Percentiles rank a stretch among this genome's conserved stretches.
Conservation (phyloP, 2,888 invertebrate species). For the Drosophila sordidula region DNA sequence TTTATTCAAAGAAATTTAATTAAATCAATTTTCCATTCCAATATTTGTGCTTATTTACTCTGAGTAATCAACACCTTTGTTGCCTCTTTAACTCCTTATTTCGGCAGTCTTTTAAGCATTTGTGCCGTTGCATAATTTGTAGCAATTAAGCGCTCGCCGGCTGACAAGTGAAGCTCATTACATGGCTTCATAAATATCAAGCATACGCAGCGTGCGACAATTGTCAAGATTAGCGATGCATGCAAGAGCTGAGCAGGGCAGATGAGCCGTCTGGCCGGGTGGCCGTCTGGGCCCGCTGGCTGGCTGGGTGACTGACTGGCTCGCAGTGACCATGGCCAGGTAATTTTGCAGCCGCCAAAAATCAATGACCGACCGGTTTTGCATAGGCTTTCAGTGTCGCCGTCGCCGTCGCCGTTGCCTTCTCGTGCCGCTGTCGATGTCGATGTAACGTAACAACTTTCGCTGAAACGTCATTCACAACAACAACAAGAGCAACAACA, state of each 20-base stretch:
- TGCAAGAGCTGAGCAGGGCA: conserved; percentile 15
- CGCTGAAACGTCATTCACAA: conserved; percentile 77
- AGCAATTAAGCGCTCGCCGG: conserved; percentile 21
- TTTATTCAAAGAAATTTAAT: no score
- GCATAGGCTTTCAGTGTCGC: conserved; percentile 72
- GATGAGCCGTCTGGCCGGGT: conserved; percentile 3
- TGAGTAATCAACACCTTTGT: no score
- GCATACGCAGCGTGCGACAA: conserved; percentile 65
- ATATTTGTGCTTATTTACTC: no score
- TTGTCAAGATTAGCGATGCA: conserved; percentile 59
- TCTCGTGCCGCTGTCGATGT: conserved; percentile 43
- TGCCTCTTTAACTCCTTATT: no score
- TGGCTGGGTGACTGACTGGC: conserved; percentile 4
- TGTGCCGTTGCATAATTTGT: conserved; percentile 24
- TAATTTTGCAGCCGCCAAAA: conserved; percentile 78
- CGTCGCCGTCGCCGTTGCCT: conserved; percentile 7
- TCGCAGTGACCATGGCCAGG: conserved; percentile 67
- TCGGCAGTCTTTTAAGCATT: conserved; percentile 7
- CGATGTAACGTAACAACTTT: conserved; percentile 80
- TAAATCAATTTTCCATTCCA: no score
- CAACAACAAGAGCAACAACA: conserved; percentile 38
- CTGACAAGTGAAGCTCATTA: conserved; percentile 42
- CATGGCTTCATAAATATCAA: conserved; percentile 53
- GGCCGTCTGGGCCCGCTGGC: conserved; percentile 3
- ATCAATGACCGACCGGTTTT: conserved; percentile 79